Conservation (phyloP, 2,888 invertebrate species). For the Dynastes hyllus region DNA sequence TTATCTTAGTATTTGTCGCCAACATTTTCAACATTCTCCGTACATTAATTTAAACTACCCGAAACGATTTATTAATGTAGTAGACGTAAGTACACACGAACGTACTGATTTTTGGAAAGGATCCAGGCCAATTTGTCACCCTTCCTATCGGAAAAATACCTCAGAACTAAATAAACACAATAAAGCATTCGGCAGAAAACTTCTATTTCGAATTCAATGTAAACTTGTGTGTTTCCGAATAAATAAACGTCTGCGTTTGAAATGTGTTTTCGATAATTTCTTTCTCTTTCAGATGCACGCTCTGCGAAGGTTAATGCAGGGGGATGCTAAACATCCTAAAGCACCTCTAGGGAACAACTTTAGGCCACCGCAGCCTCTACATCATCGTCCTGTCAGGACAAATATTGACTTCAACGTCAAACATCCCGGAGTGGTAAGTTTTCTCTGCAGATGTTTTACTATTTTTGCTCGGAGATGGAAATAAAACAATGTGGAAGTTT, state of each 20-base stretch:
- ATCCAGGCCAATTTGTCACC: conserved; percentile 17
- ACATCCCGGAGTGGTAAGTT: conserved; percentile 75
- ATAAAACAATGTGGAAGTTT: conserved; percentile 46
- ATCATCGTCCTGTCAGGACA: conserved; percentile 95
- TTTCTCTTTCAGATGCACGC: conserved; percentile 81
- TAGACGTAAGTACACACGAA: background rate
- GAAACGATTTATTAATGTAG: background rate
- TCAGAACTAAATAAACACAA: conserved; percentile 28
- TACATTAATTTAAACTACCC: background rate
- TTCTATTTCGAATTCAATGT: conserved; percentile 43
- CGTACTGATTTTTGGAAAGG: conserved; percentile 8
- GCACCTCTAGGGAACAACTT: conserved; percentile 96
- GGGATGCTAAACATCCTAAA: conserved; percentile 88
- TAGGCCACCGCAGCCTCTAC: conserved; percentile 93
- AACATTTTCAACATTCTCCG: no score
- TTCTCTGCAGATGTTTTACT: conserved; percentile 51
- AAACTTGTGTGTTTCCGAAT: conserved; percentile 40
- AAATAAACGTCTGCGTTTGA: conserved; percentile 43
- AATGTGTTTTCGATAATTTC: conserved; percentile 52
- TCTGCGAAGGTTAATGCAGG: conserved; percentile 90
- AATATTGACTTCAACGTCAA: conserved; percentile 96
- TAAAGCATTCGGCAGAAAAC: conserved; percentile 36
- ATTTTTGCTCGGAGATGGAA: conserved; percentile 37
- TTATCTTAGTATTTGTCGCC: no score
- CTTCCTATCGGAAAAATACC: conserved; percentile 28